A percentile compares a stretch with the other conserved stretches of the same genome.
These are phyloP conservation scores for Salticus scenicus DNA, from an alignment of 2,888 invertebrate genomes.

Conservation along the genomic window DNA sequence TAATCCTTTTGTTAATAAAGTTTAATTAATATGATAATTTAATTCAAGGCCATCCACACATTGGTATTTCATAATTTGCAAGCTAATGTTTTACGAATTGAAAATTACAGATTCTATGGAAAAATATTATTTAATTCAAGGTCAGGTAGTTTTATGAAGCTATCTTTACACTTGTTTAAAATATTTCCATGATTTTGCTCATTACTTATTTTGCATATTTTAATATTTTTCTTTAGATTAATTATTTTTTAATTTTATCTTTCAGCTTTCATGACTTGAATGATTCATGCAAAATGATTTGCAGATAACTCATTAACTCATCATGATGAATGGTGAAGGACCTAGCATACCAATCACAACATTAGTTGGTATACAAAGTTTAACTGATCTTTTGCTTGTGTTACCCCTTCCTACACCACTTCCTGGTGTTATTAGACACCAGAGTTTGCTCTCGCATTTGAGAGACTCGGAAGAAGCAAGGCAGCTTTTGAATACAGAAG, in stretches of 20 bases:
- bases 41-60: too few species aligned
- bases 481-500: slow-evolving; percentile 54
- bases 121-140: too few species aligned
- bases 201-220: too few species aligned
- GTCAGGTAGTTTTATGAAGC: too few species aligned
- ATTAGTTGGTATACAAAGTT: slow-evolving; percentile 71
- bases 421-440: slow-evolving; percentile 63
- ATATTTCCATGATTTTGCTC: too few species aligned
- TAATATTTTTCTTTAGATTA: too few species aligned
- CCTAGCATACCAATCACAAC: slow-evolving; percentile 70
- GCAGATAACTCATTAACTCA: slow-evolving; percentile 39
- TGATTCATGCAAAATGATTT: slow-evolving; percentile 29
- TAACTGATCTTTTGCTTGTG: slow-evolving; percentile 72
- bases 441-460: slow-evolving; percentile 58
- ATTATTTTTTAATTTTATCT: slow-evolving; percentile 17
- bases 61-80: too few species aligned
- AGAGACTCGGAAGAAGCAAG: slow-evolving; percentile 66
- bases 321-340: slow-evolving; percentile 70
- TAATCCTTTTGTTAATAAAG: too few species aligned
- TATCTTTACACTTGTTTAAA: too few species aligned
- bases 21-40: too few species aligned
- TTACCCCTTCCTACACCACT: slow-evolving; percentile 71
- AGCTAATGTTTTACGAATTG: too few species aligned
- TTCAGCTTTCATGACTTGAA: slow-evolving; percentile 42
- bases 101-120: too few species aligned